Conservation (phyloP, 2,113 vertebrate species). For the Recurvirostra avosetta region DNA sequence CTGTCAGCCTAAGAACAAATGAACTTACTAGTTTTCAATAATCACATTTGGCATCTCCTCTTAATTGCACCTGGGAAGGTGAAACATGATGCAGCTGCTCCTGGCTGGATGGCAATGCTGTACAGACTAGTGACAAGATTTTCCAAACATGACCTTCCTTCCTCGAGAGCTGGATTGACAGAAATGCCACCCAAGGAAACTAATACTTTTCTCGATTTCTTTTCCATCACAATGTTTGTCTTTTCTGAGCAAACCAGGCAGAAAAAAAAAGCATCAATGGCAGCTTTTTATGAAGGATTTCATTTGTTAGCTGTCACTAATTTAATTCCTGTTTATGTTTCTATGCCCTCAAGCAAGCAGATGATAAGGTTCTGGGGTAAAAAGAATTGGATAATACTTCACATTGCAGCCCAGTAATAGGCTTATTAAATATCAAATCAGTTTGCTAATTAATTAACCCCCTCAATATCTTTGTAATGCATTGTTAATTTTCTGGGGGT, state of each 20-base stretch:
- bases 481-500: neutral
- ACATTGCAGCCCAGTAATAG: neutral
- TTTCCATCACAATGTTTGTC: neutral
- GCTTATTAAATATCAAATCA: neutral
- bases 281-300: neutral
- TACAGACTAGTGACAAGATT: neutral
- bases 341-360: neutral
- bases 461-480: neutral
- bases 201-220: neutral
- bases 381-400: neutral
- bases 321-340: neutral
- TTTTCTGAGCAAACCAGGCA: neutral
- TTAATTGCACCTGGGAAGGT: neutral
- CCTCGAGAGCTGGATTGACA: neutral
- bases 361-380: neutral
- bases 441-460: neutral
- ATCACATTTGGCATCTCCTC: neutral
- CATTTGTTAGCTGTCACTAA: neutral
- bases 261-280: neutral
- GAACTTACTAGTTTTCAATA: neutral
- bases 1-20: neutral
- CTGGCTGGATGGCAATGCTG: neutral
- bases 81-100: neutral
- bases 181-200: neutral
- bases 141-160: neutral